Evolutionary conservation across 2,113 vertebrate species (phyloP).

Genomic region (Nothocercus nigrocapillus): DNA sequence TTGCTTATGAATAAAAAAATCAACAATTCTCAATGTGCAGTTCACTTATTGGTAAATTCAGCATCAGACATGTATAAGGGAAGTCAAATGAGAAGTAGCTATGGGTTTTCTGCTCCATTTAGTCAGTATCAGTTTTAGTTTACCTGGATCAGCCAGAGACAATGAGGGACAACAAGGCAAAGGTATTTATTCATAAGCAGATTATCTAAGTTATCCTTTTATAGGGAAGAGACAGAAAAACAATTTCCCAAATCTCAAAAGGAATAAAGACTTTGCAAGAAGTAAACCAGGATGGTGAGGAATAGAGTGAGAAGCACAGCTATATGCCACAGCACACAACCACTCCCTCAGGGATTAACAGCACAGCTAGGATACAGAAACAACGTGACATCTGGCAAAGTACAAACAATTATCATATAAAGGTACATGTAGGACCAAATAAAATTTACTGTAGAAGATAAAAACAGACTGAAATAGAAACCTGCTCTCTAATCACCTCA

Average conservation of each 20-base stretch:
- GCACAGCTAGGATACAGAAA: background rate
- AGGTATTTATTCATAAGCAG: background rate
- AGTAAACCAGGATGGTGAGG: background rate
- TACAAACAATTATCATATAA: background rate
- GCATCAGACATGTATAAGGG: accelerated
- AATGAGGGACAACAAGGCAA: background rate
- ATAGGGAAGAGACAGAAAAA: background rate
- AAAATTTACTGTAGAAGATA: background rate
- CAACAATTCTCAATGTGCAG: background rate
- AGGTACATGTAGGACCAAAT: background rate
- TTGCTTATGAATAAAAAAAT: background rate
- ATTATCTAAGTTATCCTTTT: background rate
- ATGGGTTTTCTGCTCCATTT: background rate
- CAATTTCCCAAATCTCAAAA: background rate
- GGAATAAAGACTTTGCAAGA: background rate
- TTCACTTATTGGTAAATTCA: background rate
- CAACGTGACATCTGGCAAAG: background rate
- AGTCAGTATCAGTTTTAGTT: background rate
- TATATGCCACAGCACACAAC: background rate
- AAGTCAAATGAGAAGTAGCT: background rate
- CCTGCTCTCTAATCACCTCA: background rate
- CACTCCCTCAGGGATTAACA: background rate
- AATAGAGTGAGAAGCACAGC: background rate
- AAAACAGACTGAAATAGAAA: background rate
- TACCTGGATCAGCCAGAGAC: background rate